phyloP scores from a whole-genome alignment of 2,888 invertebrate species.

The Gisinianus flammeolus region DNA sequence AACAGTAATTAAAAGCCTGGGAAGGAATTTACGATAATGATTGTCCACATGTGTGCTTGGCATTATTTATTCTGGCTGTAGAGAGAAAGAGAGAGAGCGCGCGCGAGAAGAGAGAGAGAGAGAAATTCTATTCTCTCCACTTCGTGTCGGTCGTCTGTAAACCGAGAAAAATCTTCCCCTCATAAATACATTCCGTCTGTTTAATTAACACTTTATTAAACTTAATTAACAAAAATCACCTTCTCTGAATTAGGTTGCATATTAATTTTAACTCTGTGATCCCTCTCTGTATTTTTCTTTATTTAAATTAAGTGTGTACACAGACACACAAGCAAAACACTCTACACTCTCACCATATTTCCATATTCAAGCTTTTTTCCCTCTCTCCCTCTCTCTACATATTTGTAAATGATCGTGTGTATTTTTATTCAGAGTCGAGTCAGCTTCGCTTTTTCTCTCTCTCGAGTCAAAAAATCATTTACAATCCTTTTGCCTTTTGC shows the following conservation, averaged over 20 bases:
- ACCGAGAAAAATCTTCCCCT: constrained; percentile 47
- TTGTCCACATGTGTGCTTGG: constrained; percentile 54
- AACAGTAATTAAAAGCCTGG: constrained; percentile 53
- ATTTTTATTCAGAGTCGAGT: too few relatives aligned
- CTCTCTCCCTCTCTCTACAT: not conserved
- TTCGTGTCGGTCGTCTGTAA: constrained; percentile 5
- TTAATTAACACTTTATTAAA: constrained; percentile 56
- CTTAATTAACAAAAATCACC: constrained; percentile 55
- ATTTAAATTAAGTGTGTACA: constrained; percentile 26
- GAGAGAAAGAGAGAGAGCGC: not conserved
- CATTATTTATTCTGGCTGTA: constrained; percentile 49
- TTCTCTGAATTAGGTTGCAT: constrained; percentile 36
- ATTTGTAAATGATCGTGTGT: too few relatives aligned
- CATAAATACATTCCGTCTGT: constrained; percentile 49
- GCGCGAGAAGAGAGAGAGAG: not conserved
- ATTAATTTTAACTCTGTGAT: constrained; percentile 38
- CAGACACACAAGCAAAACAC: not conserved
- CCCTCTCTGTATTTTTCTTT: constrained; percentile 34
- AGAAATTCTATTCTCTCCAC: constrained; percentile 35
- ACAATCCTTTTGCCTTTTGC: not conserved
- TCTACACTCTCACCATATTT: not conserved
- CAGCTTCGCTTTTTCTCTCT: too few relatives aligned
- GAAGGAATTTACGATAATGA: constrained; percentile 56
- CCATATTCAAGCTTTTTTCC: not conserved
- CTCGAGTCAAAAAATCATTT: not conserved